phyloP scores from a whole-genome alignment of 2,888 invertebrate genomes.

The Sinotaia quadrata region DNA sequence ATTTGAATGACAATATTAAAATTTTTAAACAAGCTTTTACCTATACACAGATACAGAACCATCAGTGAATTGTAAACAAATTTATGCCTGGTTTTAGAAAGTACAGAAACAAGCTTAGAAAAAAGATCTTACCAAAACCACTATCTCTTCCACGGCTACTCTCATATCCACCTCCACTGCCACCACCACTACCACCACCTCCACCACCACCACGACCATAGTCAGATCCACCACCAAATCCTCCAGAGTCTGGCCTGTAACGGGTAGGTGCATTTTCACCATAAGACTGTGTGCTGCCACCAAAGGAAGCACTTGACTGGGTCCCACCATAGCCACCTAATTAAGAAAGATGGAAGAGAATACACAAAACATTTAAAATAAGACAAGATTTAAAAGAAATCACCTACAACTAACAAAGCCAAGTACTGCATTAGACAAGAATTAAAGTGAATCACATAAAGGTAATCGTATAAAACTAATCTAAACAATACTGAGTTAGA shows the following conservation, averaged over 20 bases:
- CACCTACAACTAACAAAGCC: not conserved
- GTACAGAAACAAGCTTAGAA: no score
- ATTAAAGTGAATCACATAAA: no score
- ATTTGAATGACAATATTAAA: no score
- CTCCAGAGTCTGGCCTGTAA: slow-evolving; percentile 14
- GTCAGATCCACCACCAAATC: slow-evolving; percentile 25
- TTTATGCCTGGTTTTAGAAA: no score
- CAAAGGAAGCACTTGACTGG: slow-evolving; percentile 1
- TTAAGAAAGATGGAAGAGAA: no score
- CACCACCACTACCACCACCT: slow-evolving; percentile 31
- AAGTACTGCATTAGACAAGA: not conserved
- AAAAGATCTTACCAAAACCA: slow-evolving; percentile 27
- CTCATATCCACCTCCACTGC: slow-evolving; percentile 16
- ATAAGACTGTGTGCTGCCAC: slow-evolving; percentile 18
- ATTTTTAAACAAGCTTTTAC: no score
- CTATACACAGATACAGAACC: no score
- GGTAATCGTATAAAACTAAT: no score
- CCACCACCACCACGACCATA: slow-evolving; percentile 25
- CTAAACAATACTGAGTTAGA: no score
- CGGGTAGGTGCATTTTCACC: slow-evolving; percentile 13
- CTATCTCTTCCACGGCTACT: slow-evolving; percentile 29
- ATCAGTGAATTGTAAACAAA: no score
- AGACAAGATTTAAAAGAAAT: not conserved
- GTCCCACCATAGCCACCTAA: slow-evolving; percentile 22
- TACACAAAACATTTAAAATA: no score